Conservation (phyloP, 2,113 vertebrate species). For the Pycnonotus jocosus region DNA sequence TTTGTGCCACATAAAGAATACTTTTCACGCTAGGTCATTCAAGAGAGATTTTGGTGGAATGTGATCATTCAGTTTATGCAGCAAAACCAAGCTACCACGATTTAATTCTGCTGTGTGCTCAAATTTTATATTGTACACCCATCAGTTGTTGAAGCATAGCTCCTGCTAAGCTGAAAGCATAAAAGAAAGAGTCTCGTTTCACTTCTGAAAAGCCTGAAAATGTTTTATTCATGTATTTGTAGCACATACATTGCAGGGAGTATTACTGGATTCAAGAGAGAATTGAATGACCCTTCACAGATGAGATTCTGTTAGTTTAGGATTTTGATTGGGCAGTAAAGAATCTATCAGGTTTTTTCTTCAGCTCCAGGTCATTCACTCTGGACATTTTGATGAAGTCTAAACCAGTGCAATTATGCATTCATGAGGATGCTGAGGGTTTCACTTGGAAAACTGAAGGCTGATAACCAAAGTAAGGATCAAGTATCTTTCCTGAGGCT, state of each 20-base stretch:
- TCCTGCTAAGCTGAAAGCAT: constrained; percentile 8
- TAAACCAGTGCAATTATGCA: constrained; percentile 20
- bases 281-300: background rate
- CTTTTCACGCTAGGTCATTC: constrained; percentile 32
- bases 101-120: constrained; percentile 36
- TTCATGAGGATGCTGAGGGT: constrained; percentile 53
- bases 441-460: constrained; percentile 55
- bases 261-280: background rate
- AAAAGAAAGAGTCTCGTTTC: background rate
- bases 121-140: constrained; percentile 9
- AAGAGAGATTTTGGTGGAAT: constrained; percentile 31
- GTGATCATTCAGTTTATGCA: constrained; percentile 40
- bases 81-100: background rate
- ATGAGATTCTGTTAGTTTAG: background rate
- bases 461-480: constrained; percentile 39
- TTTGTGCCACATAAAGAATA: constrained; percentile 53
- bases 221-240: constrained; percentile 20
- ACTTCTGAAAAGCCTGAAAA: constrained; percentile 8
- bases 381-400: background rate
- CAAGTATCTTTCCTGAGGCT: constrained; percentile 48
- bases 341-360: constrained; percentile 1
- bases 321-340: background rate
- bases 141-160: constrained; percentile 5
- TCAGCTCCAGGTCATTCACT: constrained; percentile 21
- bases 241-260: background rate